Percentiles rank a stretch among this genome's conserved stretches.
These are phyloP conservation scores for Morpho helenor DNA, from an alignment of 2,888 invertebrate genomes.

Conservation along the genomic window DNA sequence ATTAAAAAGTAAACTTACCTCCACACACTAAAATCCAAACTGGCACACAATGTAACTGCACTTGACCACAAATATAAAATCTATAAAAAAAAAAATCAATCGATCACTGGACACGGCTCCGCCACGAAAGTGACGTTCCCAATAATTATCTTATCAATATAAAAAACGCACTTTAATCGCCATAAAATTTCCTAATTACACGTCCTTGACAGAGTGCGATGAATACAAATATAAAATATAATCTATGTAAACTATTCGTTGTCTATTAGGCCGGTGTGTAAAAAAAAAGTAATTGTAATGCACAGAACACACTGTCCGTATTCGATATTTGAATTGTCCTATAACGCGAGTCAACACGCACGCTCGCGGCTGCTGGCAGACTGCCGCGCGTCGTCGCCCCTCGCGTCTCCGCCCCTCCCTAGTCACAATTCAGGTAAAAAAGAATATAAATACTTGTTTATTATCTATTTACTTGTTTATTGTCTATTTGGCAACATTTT, in stretches of 20 bases:
- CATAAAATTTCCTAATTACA: slow-evolving; percentile 41
- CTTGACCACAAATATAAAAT: slow-evolving; percentile 24
- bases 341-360: slow-evolving; percentile 38
- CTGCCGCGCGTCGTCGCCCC: slow-evolving; percentile 62
- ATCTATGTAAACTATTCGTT: slow-evolving; percentile 27
- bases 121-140: slow-evolving; percentile 44
- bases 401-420: slow-evolving; percentile 51
- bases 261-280: slow-evolving; percentile 29
- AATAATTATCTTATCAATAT: slow-evolving; percentile 55
- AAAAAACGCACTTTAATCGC: slow-evolving; percentile 42
- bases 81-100: slow-evolving; percentile 39
- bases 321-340: slow-evolving; percentile 29
- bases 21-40: slow-evolving; percentile 61
- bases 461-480: slow-evolving; percentile 34
- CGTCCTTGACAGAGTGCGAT: slow-evolving; percentile 33
- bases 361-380: slow-evolving; percentile 50
- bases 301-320: slow-evolving; percentile 24
- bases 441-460: slow-evolving; percentile 35
- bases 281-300: slow-evolving; percentile 24
- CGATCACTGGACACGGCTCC: slow-evolving; percentile 61
- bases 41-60: slow-evolving; percentile 27
- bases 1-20: slow-evolving; percentile 47
- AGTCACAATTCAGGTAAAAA: slow-evolving; percentile 59
- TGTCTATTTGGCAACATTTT: slow-evolving; percentile 45
- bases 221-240: slow-evolving; percentile 3